Percentiles rank a stretch among this genome's conserved stretches.
phyloP scores from a whole-genome alignment of 2,888 invertebrate genomes.

The Rhorus exstirpatorius region DNA sequence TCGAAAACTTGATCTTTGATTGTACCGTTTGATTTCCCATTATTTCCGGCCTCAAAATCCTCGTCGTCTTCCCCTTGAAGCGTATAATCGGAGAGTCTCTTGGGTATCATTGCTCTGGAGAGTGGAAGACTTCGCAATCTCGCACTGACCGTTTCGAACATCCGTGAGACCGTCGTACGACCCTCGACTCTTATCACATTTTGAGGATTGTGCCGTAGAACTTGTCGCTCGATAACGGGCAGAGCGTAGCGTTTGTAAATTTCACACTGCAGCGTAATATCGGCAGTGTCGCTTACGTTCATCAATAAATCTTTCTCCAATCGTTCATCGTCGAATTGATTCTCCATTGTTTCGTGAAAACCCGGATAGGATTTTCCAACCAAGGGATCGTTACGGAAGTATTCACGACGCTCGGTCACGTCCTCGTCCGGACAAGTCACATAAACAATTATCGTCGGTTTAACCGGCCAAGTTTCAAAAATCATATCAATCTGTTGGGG shows the following conservation, averaged over 20 bases:
- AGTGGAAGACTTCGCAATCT: constrained; percentile 85
- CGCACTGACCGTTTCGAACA: constrained; percentile 87
- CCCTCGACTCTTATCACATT: constrained; percentile 88
- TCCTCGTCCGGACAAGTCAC: constrained; percentile 87
- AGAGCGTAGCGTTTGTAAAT: constrained; percentile 86
- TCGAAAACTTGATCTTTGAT: constrained; percentile 82
- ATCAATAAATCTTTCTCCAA: constrained; percentile 86
- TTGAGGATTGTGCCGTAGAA: constrained; percentile 87
- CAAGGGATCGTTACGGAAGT: constrained; percentile 81
- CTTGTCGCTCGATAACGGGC: constrained; percentile 87
- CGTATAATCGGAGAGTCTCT: constrained; percentile 77
- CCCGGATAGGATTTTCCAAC: constrained; percentile 77
- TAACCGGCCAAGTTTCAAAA: constrained; percentile 81
- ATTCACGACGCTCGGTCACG: constrained; percentile 81
- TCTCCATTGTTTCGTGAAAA: constrained; percentile 69
- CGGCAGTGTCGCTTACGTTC: constrained; percentile 86
- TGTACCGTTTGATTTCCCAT: constrained; percentile 58
- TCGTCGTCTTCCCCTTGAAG: constrained; percentile 55
- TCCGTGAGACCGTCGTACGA: constrained; percentile 85
- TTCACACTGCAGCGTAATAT: constrained; percentile 87
- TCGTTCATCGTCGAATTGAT: constrained; percentile 67
- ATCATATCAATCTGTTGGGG: constrained; percentile 75
- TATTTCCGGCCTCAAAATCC: constrained; percentile 9
- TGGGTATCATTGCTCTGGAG: constrained; percentile 82
- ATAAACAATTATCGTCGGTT: constrained; percentile 88